Evolutionary conservation across 2,113 vertebrate genomes (phyloP).

Genomic region (Gobiocypris rarus): DNA sequence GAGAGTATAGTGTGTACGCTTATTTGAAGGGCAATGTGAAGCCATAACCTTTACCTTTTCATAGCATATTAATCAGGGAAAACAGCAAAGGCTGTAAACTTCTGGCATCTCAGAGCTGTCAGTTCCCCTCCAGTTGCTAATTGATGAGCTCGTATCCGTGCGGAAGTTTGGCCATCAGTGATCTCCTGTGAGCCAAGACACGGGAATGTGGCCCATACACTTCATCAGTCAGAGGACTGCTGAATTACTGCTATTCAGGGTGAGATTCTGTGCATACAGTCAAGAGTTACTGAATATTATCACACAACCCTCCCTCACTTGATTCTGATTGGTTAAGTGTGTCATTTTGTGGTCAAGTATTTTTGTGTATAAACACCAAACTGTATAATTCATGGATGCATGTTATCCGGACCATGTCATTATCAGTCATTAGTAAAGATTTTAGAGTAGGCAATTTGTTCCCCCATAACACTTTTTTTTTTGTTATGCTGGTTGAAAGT

Average conservation of each 20-base stretch:
- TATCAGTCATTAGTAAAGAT: no score
- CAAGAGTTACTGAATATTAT: neutral
- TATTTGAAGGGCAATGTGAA: conserved; percentile 34
- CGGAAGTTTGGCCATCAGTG: conserved; percentile 34
- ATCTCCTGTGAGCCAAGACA: conserved; percentile 25
- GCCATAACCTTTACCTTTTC: conserved; percentile 51
- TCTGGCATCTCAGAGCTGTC: conserved; percentile 24
- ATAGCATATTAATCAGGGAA: conserved; percentile 37
- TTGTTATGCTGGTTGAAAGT: no score
- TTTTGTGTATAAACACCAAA: no score
- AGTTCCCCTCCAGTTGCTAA: conserved; percentile 26
- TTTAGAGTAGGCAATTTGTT: no score
- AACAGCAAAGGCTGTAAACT: conserved; percentile 41
- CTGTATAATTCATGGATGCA: no score
- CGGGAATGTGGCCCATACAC: neutral
- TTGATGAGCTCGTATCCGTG: conserved; percentile 43
- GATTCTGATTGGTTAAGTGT: neutral
- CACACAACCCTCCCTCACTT: neutral
- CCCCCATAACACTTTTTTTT: no score
- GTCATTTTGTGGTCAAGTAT: neutral
- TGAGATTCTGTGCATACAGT: neutral
- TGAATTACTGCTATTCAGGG: conserved; percentile 36
- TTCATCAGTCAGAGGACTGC: conserved; percentile 8
- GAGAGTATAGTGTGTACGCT: conserved; percentile 19
- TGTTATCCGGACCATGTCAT: no score